Evolutionary conservation across 1,140 invertebrate species (phyloP), one percentile per base, ranked within the genome.

Genomic region (Drosophila serrata): DNA sequence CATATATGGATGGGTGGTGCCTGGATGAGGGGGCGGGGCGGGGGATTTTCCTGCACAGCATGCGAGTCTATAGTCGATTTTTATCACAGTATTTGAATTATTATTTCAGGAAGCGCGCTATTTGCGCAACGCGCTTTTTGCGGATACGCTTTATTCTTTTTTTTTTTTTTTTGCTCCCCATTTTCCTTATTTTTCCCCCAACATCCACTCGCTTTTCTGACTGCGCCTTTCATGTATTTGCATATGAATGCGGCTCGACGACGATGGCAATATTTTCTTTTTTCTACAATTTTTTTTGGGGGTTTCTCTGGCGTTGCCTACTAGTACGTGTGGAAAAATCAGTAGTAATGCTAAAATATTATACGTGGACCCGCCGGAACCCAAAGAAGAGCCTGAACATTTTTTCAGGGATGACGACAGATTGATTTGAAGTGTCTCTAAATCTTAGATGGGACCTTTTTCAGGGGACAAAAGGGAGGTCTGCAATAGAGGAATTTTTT

Each of bases 61-160:
- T 90, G 84, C 68, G 85, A 82, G 76, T 76, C 73, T 86, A 82
- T 81, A 77, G 77, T 82, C 82, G 90, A 91, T 86, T 91, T 91
- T 91, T 91, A 91, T 91, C 90, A 84, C 81, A 79, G 90, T 72
- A 91, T 86, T 90, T 91, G 90, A 91, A 91, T 91, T 91, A 91
- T 91, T 91, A 91, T 91, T 91, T 91, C 90, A 91, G 90, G 90
- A 91, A 91, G 90, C 90, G 76, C 85, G 90, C 90, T 91, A 91
- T 91, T 91, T 91, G 90, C 90, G 82, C 84, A 84, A 84, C 82
- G 90, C 85, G 85, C 85, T 88, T 87, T 88, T 88, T 90, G 85
- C 85, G 85, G 81, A 90, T 90, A 88, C 82, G 67, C 77, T 70
- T 80, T 85, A 70, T 62, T 69, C 61, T 64, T 39, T 59, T 61